These are phyloP conservation scores for Scylla paramamosain DNA, from an alignment of 1,140 invertebrate genomes.

Conservation along the genomic window DNA sequence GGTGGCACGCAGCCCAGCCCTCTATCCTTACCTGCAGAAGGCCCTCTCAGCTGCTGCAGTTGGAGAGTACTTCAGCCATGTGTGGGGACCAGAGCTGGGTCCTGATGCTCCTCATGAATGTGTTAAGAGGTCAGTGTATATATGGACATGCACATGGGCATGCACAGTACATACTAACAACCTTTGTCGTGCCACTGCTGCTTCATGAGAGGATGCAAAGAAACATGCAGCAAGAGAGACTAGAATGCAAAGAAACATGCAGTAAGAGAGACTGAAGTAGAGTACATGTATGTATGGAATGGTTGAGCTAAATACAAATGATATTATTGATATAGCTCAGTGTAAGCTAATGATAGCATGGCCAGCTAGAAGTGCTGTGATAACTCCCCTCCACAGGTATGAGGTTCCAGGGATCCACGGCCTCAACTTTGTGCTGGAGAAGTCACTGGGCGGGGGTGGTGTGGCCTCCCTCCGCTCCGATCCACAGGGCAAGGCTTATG, in stretches of 20 bases:
- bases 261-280: no score
- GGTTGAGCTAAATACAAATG: no score
- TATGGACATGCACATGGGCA: background rate
- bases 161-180: no score
- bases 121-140: constrained; percentile 58
- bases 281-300: no score
- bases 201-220: no score
- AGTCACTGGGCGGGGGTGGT: constrained; percentile 81
- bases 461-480: constrained; percentile 82
- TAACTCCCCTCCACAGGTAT: constrained; percentile 79
- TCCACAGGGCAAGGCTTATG: constrained; percentile 82
- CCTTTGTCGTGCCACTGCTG: no score
- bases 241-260: no score
- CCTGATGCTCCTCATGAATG: constrained; percentile 28
- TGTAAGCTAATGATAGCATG: no score
- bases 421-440: constrained; percentile 81
- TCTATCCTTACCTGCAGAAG: constrained; percentile 80
- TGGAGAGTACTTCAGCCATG: constrained; percentile 81
- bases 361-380: no score
- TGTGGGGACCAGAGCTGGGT: constrained; percentile 78
- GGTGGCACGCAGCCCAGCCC: constrained; percentile 81
- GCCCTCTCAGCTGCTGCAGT: constrained; percentile 80
- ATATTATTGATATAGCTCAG: no score
- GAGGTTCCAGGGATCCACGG: constrained; percentile 81
- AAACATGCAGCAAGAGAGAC: no score